These are phyloP conservation scores for Acanthochromis polyacanthus DNA, from an alignment of 2,113 vertebrate species.

Conservation along the genomic window DNA sequence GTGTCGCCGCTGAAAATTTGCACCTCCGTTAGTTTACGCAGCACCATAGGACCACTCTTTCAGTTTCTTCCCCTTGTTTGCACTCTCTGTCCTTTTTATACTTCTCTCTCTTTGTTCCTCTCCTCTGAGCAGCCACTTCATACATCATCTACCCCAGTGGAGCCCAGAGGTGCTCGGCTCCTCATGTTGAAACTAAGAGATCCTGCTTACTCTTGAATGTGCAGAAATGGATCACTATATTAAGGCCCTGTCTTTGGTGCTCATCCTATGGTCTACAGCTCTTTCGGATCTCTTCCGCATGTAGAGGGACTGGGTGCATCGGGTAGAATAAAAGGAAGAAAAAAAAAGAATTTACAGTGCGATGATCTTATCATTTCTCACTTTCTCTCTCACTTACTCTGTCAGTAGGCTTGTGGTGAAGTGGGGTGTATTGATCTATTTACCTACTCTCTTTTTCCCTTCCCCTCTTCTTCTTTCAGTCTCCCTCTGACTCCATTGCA, in stretches of 20 bases:
- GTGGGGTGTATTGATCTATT: constrained; percentile 65
- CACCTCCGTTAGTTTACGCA: constrained; percentile 35
- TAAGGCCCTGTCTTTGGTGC: constrained; percentile 22
- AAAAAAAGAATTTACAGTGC: constrained; percentile 46
- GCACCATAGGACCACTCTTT: constrained; percentile 10
- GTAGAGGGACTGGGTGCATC: background rate
- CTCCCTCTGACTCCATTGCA: background rate
- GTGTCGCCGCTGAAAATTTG: constrained; percentile 60
- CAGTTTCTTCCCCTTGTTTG: constrained; percentile 4
- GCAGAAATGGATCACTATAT: constrained; percentile 51
- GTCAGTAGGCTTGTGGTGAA: constrained; percentile 42
- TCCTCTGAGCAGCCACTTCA: constrained; percentile 36
- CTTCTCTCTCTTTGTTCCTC: constrained; percentile 5
- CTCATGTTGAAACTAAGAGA: constrained; percentile 27
- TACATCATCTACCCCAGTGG: constrained; percentile 54
- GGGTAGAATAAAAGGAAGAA: background rate
- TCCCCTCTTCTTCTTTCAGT: constrained; percentile 1
- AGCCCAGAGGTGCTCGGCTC: constrained; percentile 37
- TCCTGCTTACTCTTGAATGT: constrained; percentile 23
- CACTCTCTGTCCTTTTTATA: constrained; percentile 6
- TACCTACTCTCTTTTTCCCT: constrained; percentile 40
- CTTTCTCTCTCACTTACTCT: constrained; percentile 55
- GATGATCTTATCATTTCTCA: constrained; percentile 64
- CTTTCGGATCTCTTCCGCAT: constrained; percentile 10
- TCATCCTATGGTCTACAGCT: constrained; percentile 26